A percentile compares a stretch with the other conserved stretches of the same genome.
Evolutionary conservation across 2,797 vertebrate species (phyloP).

Genomic region (Spinus pinus): DNA sequence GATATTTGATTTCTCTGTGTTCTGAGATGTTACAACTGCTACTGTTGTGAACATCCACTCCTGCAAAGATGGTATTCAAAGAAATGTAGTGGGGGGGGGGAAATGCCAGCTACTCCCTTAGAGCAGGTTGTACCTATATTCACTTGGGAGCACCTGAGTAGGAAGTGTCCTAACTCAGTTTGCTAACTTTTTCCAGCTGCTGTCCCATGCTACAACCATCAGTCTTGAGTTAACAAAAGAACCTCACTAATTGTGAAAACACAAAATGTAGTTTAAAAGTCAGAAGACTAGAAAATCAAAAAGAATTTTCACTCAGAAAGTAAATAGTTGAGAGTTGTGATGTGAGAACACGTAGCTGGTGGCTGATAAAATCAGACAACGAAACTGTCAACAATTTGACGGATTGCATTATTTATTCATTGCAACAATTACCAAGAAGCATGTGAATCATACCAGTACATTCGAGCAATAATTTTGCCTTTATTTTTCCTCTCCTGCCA

Average conservation of each 20-base stretch:
- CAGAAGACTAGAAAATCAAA: not conserved
- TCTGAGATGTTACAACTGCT: not conserved
- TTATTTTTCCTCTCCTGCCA: not conserved
- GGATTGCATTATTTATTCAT: not conserved
- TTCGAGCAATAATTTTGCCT: not conserved
- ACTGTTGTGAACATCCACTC: not conserved
- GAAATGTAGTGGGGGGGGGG: not conserved
- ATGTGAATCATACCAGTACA: not conserved
- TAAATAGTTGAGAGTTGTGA: not conserved
- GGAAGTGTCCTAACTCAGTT: not conserved
- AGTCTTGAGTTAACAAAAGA: not conserved
- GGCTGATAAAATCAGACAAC: not conserved
- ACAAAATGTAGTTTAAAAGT: not conserved
- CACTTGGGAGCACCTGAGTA: not conserved
- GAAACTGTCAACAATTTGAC: not conserved
- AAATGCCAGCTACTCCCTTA: fast-evolving
- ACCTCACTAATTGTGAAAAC: not conserved
- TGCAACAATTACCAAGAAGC: not conserved
- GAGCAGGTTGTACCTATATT: not conserved
- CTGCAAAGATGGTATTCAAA: not conserved
- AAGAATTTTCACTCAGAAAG: not conserved
- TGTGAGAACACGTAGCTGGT: not conserved
- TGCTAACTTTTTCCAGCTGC: not conserved
- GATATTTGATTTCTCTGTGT: not conserved
- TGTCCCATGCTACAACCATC: not conserved